Evolutionary conservation across 2,888 invertebrate species (phyloP), one percentile per base, ranked within the genome.

Genomic region (Pharmacophagus antenor): DNA sequence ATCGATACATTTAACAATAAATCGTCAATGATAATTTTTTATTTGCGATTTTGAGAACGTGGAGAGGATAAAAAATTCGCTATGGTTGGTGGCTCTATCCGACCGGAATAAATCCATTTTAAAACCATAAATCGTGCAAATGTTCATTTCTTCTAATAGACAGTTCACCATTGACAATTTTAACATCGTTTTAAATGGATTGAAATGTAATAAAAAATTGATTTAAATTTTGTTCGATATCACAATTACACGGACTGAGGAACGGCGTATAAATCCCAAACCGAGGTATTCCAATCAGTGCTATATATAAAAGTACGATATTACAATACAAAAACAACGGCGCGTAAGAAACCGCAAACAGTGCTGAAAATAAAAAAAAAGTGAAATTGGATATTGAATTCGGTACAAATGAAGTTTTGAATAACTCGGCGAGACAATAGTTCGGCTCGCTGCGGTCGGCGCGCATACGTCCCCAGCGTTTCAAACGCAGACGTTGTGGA

Each of bases 371-470:
- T 49, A 59, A 59, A 55, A 48, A 49, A 54, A 59, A 59, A 55
- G 44, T 55, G 53, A 46, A 60, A 60, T 54, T 44, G 54, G 53
- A 54, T 54, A 59, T 59, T 42, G 59, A 50, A 55, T 60, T 50
- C 31, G 46, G 50, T 51, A 55, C 46, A 46, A 46, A 49, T 37
- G 42, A 23, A 23, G 41, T 37, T 49, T 49, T 56, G 48, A 56
- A 49, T 49, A 20, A 52, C 41, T 22, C 22, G 22, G 46, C 17
- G 37, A 55, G 55, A 55, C 60, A 56, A 60, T 60, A 55, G 59
- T 21, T 44, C 46, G 44, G 31, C n/a, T 50, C 50, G 59, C 50
- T 49, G 42, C 59, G 49, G 54, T 54, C 21, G 17, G 31, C 10
- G 59, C 31, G 8, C 51, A 4, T 23, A 25, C 5, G 49, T 18